These are phyloP conservation scores for Neolamprologus fasciatus DNA, from an alignment of 2,113 vertebrate species.

Conservation along the genomic window DNA sequence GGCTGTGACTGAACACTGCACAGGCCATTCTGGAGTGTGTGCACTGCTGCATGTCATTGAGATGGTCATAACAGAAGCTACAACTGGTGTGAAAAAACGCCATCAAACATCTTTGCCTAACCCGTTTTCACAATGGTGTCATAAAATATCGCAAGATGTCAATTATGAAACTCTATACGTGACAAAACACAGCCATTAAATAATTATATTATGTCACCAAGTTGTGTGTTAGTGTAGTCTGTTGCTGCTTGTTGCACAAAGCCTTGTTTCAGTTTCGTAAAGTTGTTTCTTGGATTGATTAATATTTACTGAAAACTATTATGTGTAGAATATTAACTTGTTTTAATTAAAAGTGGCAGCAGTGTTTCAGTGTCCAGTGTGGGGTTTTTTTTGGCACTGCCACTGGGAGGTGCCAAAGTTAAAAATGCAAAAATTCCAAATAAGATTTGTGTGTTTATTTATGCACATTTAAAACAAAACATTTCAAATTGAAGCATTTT, in stretches of 20 bases:
- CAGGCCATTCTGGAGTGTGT: background rate
- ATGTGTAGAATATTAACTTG: background rate
- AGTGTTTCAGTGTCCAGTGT: background rate
- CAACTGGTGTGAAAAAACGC: background rate
- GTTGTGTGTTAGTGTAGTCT: background rate
- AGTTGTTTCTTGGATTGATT: background rate
- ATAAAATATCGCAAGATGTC: background rate
- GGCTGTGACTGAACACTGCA: background rate
- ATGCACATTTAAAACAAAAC: background rate
- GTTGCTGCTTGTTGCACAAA: background rate
- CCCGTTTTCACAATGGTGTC: background rate
- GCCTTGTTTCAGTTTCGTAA: background rate
- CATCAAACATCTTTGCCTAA: background rate
- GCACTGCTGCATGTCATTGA: background rate
- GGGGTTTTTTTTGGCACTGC: rapidly evolving
- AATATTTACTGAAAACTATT: background rate
- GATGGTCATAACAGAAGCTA: background rate
- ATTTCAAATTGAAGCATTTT: background rate
- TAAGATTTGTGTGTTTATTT: background rate
- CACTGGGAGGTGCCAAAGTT: background rate
- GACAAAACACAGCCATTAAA: background rate
- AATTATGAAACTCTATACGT: background rate
- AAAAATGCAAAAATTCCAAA: background rate
- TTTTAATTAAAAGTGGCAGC: background rate
- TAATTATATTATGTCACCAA: background rate